Evolutionary conservation across 1,140 invertebrate genomes (phyloP), one percentile per base, ranked within the genome.

Genomic region (Paracyclopina nana): DNA sequence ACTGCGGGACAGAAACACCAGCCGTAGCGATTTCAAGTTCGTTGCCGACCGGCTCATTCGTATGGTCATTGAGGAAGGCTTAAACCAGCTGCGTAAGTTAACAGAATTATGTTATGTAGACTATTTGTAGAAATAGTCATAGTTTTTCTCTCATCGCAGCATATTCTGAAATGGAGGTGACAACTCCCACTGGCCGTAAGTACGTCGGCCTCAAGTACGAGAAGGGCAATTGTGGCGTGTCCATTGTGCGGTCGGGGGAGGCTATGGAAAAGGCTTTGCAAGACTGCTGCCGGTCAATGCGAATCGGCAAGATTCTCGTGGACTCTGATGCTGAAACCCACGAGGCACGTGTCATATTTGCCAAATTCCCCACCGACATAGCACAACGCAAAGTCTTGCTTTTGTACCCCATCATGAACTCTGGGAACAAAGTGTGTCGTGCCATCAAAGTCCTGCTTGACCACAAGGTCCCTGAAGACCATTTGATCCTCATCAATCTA

Each of bases 301-400:
- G 86, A 53, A 96, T 97, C n/a, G 94, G 91, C 22, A 97, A 97
- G 70, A 96, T 97, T 59, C 65, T 98, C 45, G 84, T 97, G n/a
- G 87, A 95, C 64, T 91, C 81, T 59, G 87, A 96, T 70, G 77
- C 79, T 29, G 88, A 95, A 57, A 95, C 87, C 0, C 88, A 96
- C 57, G 87, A 94, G 65, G 88, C 92, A 8, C 79, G 77, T 63
- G 88, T 98, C 16, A 86, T 97, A 1, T 99, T 98, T 68, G 88
- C 92, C 4, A 84, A 95, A 65, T 91, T 98, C 63, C 92, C 91
- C 1, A 83, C 91, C 58, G 92, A 97, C 63, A 91, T 98, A 56
- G 68, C 77, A 1, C 71, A 77, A 40, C 70, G 57, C 11, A 57
- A 57, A 38, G 57, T 87, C 6, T 68, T 97, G n/a, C 71, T 97